Evolutionary conservation across 2,797 vertebrate genomes (phyloP), one percentile per base, ranked within the genome.

Genomic region (Myotis findleyi): DNA sequence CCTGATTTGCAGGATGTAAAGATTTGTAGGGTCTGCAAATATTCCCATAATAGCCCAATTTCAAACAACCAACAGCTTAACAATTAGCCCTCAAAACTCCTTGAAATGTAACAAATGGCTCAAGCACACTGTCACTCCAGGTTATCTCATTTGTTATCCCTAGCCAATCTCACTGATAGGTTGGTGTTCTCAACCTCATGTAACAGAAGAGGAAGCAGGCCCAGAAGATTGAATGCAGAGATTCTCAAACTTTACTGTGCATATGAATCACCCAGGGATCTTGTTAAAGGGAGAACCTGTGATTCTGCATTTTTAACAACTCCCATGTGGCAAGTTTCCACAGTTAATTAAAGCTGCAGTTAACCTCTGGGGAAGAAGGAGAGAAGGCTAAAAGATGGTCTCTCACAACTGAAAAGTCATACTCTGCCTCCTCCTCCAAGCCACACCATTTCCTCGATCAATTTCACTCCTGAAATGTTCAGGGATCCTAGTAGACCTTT

Each of bases 221-320:
- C 71, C 38, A 68, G 66, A 87, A 49, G 38, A 69, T 44, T 95
- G 83, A 83, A 44, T 27, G 16, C 41, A 93, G 75, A 36, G 64
- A 75, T 80, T 92, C 79, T 91, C 64, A 77, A 91, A 83, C 62
- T 85, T 92, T 69, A 57, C 81, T 84, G 83, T 91, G 57, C 38
- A 20, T 62, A 36, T 27, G 51, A 83, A 85, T 86, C 38, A 87
- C 66, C 91, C 38, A 13, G 90, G 76, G 68, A 85, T 88, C 66
- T 95, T 88, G 69, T 87, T 95, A 85, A 95, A 89, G 30, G 68
- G n/a, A 53, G 80, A 90, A 72, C 91, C 82, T 95, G 68, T 94
- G 93, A 96, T 89, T 95, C 66, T 95, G 93, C 89, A 89, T 96
- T 95, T 93, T 96, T 82, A 93, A 92, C 59, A 93, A 93, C 53